phyloP scores from a whole-genome alignment of 2,113 vertebrate species.

The Catharus bicknelli region DNA sequence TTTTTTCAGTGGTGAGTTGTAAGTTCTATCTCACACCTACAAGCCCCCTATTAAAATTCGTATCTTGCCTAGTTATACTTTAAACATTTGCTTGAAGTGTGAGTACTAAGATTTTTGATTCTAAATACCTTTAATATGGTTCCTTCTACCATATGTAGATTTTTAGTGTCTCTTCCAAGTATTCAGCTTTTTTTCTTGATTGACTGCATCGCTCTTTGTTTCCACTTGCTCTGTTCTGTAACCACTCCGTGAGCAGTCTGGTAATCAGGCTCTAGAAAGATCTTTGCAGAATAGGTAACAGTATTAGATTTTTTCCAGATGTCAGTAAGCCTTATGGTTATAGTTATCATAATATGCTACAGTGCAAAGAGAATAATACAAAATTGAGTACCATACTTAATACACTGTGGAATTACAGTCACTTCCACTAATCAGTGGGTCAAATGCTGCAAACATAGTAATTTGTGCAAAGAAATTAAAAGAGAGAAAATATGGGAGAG shows the following conservation, averaged over 20 bases:
- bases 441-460: background rate
- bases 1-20: background rate
- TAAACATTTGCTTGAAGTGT: background rate
- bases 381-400: background rate
- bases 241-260: background rate
- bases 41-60: background rate
- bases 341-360: background rate
- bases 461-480: background rate
- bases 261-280: conserved; percentile 19
- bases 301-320: conserved; percentile 40
- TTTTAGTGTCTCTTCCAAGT: conserved; percentile 9
- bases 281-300: conserved; percentile 41
- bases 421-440: background rate
- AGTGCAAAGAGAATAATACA: background rate
- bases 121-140: background rate
- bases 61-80: background rate
- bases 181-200: background rate
- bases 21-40: background rate
- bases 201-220: background rate
- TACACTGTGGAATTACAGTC: background rate
- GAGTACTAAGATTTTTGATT: background rate
- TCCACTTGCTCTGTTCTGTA: background rate
- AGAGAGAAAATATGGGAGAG: background rate
- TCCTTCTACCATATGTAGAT: background rate
- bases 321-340: background rate